Evolutionary conservation across 2,113 vertebrate species (phyloP).

Genomic region (Synodontis membranacea): DNA sequence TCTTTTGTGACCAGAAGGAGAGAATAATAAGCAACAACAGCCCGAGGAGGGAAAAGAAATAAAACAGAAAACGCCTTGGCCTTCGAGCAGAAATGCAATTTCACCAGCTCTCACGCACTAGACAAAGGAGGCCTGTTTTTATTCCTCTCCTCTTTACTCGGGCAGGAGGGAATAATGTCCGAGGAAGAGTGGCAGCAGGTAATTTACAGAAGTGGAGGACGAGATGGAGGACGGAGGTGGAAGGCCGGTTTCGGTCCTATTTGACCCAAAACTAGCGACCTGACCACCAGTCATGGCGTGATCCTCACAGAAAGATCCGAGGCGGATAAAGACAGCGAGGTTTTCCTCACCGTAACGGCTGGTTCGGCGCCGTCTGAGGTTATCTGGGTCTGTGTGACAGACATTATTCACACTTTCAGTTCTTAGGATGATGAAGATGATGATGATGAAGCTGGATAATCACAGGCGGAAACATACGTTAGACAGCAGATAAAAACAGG

Average conservation of each 20-base stretch:
- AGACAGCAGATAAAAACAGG: not conserved
- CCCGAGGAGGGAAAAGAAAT: constrained; percentile 43
- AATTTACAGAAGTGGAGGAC: constrained; percentile 62
- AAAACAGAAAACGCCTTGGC: constrained; percentile 63
- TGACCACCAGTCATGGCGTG: constrained; percentile 43
- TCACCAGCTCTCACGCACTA: constrained; percentile 70
- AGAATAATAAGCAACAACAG: constrained; percentile 63
- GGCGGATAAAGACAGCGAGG: not conserved
- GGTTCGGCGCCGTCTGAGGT: not conserved
- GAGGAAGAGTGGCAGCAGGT: constrained; percentile 66
- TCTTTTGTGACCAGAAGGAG: constrained; percentile 65
- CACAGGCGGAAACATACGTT: too few species aligned
- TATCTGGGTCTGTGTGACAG: not conserved
- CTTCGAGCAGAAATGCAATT: constrained; percentile 78
- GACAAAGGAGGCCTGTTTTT: constrained; percentile 61
- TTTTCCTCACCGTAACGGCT: not conserved
- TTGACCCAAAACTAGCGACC: constrained; percentile 34
- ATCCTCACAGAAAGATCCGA: constrained; percentile 3
- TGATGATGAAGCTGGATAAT: too few species aligned
- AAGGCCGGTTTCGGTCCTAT: constrained; percentile 20
- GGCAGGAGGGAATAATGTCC: constrained; percentile 65
- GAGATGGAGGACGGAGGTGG: constrained; percentile 46
- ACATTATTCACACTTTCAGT: not conserved
- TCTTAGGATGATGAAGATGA: not conserved
- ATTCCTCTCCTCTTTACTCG: constrained; percentile 56